Percentiles rank a stretch among this genome's conserved stretches.
Evolutionary conservation across 1,140 invertebrate genomes (phyloP).

Genomic region (Harlomillsia oculata): DNA sequence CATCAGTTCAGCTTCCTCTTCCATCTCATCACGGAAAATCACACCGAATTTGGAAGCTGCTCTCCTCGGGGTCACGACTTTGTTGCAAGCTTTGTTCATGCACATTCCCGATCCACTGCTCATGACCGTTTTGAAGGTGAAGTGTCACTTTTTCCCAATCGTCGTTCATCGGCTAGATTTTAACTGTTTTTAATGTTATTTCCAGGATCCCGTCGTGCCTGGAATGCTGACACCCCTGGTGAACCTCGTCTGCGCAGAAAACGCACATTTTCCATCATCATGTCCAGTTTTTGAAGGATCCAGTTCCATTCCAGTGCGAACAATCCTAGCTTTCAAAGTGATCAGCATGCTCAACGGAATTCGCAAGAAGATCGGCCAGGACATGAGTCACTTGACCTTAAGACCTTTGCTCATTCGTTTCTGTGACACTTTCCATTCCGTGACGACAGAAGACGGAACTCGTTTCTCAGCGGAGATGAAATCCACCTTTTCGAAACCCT

Average conservation of each 20-base stretch:
- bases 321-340: conserved; percentile 16
- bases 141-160: background rate
- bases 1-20: conserved; percentile 20
- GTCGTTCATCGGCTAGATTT: background rate
- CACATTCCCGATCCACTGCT: conserved; percentile 32
- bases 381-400: conserved; percentile 22
- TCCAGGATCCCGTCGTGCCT: conserved; percentile 15
- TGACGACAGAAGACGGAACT: background rate
- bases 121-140: conserved; percentile 28
- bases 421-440: conserved; percentile 21
- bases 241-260: conserved; percentile 19
- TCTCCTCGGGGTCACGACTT: conserved; percentile 24
- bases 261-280: conserved; percentile 22
- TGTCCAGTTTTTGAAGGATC: too few species aligned
- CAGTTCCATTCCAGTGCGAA: conserved; percentile 5
- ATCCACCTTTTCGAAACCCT: conserved; percentile 11
- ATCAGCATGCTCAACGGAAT: conserved; percentile 27
- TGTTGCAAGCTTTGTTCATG: conserved; percentile 27
- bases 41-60: conserved; percentile 27
- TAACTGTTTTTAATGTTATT: conserved; percentile 4
- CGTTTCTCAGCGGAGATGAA: conserved; percentile 3
- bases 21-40: conserved; percentile 38
- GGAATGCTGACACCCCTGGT: conserved; percentile 23
- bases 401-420: conserved; percentile 26
- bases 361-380: conserved; percentile 31